These are phyloP conservation scores for Tinea pellionella DNA, from an alignment of 2,888 invertebrate species.

Conservation along the genomic window DNA sequence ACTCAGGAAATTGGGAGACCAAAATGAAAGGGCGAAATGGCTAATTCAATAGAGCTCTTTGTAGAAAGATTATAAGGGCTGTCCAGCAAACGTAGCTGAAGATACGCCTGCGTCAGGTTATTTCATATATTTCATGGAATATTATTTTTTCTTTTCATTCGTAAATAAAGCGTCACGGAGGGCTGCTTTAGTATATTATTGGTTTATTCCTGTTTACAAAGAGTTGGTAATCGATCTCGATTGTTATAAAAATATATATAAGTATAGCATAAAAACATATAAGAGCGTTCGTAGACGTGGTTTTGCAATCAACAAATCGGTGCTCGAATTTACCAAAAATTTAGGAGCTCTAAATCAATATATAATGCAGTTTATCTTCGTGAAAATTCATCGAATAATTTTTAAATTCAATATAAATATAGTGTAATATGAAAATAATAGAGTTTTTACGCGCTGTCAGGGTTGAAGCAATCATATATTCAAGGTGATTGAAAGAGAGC, in stretches of 20 bases:
- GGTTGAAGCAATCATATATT: no score
- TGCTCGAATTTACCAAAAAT: no score
- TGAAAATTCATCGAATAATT: no score
- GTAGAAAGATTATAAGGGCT: slow-evolving; percentile 11
- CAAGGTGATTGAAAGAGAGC: no score
- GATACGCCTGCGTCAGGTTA: slow-evolving; percentile 6
- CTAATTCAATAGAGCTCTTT: slow-evolving; percentile 12
- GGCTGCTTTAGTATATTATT: not conserved
- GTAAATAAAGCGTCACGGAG: slow-evolving; percentile 4
- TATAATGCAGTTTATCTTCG: no score
- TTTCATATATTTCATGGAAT: not conserved
- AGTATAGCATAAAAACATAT: no score
- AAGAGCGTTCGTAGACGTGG: no score
- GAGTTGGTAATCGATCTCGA: not conserved
- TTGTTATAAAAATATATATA: not conserved
- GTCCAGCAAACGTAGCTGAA: not conserved
- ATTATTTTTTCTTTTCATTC: slow-evolving; percentile 10
- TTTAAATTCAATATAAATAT: no score
- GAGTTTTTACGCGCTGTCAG: no score
- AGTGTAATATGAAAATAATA: no score
- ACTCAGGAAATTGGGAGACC: slow-evolving; percentile 6
- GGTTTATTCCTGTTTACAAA: slow-evolving; percentile 1
- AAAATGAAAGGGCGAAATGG: slow-evolving; percentile 7
- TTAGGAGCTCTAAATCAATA: no score
- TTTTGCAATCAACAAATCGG: no score